phyloP scores from a whole-genome alignment of 2,888 invertebrate species.

The Mamestra brassicae region DNA sequence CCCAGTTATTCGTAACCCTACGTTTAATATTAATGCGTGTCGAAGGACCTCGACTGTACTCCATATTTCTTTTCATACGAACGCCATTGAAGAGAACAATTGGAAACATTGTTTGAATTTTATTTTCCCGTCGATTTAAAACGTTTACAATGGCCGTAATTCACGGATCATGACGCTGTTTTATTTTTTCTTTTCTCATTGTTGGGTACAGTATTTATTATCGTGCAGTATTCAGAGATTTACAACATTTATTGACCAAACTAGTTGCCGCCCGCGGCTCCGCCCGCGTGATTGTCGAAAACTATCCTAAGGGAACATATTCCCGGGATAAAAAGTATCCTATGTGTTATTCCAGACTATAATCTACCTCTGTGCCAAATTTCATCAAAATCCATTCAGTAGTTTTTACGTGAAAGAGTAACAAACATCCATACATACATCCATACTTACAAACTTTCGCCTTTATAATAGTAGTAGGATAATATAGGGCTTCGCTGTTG shows the following conservation, averaged over 20 bases:
- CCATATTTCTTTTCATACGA: conserved; percentile 27
- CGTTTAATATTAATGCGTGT: conserved; percentile 17
- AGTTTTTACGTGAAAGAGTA: no score
- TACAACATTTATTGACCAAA: not conserved
- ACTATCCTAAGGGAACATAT: no score
- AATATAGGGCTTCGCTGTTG: not conserved
- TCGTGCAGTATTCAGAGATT: conserved; percentile 5
- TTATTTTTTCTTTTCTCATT: conserved; percentile 22
- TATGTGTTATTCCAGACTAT: no score
- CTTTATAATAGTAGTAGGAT: no score
- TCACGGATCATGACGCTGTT: conserved; percentile 31
- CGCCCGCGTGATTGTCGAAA: no score
- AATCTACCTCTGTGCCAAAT: no score
- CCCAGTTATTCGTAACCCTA: conserved; percentile 4
- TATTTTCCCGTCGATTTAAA: conserved; percentile 49
- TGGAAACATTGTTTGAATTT: conserved; percentile 50
- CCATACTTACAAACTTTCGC: no score
- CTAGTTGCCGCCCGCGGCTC: no score
- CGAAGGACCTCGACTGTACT: conserved; percentile 22
- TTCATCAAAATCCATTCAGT: no score
- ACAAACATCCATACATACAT: no score
- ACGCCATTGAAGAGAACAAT: conserved; percentile 53
- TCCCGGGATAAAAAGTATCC: no score
- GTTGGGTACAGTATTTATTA: conserved; percentile 23
- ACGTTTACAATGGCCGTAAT: conserved; percentile 41